phyloP scores from a whole-genome alignment of 2,113 vertebrate species.

The Bostrychus sinensis region DNA sequence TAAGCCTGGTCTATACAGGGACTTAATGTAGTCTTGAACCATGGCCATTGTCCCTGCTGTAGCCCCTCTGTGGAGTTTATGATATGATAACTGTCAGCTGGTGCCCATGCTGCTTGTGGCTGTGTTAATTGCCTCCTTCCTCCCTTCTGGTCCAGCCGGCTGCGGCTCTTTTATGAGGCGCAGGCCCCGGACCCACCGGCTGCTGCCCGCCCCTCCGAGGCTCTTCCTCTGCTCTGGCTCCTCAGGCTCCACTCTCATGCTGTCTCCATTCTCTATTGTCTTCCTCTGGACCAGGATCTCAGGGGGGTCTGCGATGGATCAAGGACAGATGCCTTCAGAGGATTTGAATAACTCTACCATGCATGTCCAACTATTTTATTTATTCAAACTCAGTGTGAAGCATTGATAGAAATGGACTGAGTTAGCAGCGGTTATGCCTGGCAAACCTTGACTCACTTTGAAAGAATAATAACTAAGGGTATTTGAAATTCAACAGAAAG shows the following conservation, averaged over 20 bases:
- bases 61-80: slow-evolving; percentile 85
- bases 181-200: slow-evolving; percentile 65
- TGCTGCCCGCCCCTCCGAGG: slow-evolving; percentile 54
- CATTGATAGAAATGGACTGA: not conserved
- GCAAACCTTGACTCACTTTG: not conserved
- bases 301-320: not conserved
- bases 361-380: not conserved
- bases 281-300: not conserved
- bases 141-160: slow-evolving; percentile 71
- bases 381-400: not conserved
- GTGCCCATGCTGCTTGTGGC: slow-evolving; percentile 84
- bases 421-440: no score
- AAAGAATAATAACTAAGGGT: no score
- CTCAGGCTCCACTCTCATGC: slow-evolving; percentile 21
- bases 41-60: slow-evolving; percentile 10
- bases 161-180: slow-evolving; percentile 83
- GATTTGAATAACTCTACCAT: not conserved
- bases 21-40: no score
- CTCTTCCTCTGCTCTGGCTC: slow-evolving; percentile 57
- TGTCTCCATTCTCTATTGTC: slow-evolving; percentile 30
- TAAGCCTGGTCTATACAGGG: no score
- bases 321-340: not conserved
- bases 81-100: slow-evolving; percentile 90
- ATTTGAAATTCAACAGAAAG: no score
- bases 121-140: slow-evolving; percentile 93